Percentiles rank a stretch among this genome's conserved stretches.
Evolutionary conservation across 2,888 invertebrate genomes (phyloP).

Genomic region (Stenolophus ochropezus): DNA sequence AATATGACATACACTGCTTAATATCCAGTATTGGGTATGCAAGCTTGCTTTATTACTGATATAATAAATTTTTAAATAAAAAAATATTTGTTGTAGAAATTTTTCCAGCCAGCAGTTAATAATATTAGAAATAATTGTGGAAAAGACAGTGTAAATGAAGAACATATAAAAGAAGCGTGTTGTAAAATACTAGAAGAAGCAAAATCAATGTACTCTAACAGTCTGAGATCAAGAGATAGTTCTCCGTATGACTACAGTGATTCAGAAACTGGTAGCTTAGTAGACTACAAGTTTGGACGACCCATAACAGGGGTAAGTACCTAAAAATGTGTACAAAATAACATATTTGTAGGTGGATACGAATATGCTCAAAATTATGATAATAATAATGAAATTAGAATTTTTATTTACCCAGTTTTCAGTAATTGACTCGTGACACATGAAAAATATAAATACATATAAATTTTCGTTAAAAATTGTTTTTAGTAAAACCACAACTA

Average conservation of each 20-base stretch:
- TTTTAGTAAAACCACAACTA: too few species aligned
- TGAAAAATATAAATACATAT: too few species aligned
- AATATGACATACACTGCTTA: too few species aligned
- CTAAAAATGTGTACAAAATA: too few species aligned
- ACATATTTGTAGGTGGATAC: too few species aligned
- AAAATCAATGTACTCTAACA: slow-evolving; percentile 79
- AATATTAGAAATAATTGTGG: slow-evolving; percentile 86
- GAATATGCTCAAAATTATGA: too few species aligned
- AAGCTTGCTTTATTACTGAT: too few species aligned
- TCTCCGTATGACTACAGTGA: slow-evolving; percentile 77
- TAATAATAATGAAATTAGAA: too few species aligned
- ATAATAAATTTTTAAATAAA: slow-evolving; percentile 3
- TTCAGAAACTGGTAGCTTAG: slow-evolving; percentile 74
- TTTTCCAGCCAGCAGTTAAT: slow-evolving; percentile 86
- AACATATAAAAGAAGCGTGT: slow-evolving; percentile 84
- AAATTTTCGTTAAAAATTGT: too few species aligned
- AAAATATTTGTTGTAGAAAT: slow-evolving; percentile 75
- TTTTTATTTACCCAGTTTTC: too few species aligned
- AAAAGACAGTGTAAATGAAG: slow-evolving; percentile 84
- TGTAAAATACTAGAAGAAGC: slow-evolving; percentile 88
- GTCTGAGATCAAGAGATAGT: slow-evolving; percentile 72
- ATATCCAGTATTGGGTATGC: too few species aligned
- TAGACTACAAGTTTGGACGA: slow-evolving; percentile 74
- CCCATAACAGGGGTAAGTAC: slow-evolving; percentile 57
- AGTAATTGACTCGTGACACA: too few species aligned